phyloP scores from a whole-genome alignment of 2,888 invertebrate genomes.

The Gymnocheta viridis region DNA sequence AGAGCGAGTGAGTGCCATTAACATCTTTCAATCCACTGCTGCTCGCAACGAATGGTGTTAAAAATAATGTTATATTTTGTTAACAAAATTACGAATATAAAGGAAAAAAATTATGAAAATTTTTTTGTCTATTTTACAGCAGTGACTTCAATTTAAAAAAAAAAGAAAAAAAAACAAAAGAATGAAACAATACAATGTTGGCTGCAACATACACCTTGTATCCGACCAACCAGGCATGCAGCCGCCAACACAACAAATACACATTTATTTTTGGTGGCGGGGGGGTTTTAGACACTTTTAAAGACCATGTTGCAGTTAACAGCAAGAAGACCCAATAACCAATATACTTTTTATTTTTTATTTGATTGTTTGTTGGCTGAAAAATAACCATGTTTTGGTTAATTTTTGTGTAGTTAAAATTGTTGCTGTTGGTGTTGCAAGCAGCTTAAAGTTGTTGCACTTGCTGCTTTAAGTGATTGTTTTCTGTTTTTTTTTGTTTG shows the following conservation, averaged over 20 bases:
- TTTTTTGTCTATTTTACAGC: constrained; percentile 56
- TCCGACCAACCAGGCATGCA: constrained; percentile 23
- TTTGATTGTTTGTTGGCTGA: constrained; percentile 26
- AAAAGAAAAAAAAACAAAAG: background rate
- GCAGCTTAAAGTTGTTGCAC: constrained; percentile 32
- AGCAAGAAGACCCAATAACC: constrained; percentile 68
- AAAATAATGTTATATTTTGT: constrained; percentile 60
- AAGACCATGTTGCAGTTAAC: constrained; percentile 24
- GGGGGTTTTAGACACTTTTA: background rate
- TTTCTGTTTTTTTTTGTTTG: background rate
- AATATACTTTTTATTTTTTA: constrained; percentile 54
- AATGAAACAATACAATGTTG: background rate
- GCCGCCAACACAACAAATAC: constrained; percentile 19
- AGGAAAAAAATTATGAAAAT: constrained; percentile 23
- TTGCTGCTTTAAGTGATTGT: constrained; percentile 26
- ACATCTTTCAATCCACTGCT: constrained; percentile 4
- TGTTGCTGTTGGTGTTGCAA: constrained; percentile 25
- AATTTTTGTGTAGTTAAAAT: constrained; percentile 55
- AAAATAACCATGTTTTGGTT: constrained; percentile 65
- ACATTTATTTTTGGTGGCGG: background rate
- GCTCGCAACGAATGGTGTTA: constrained; percentile 45
- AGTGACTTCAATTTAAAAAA: constrained; percentile 34
- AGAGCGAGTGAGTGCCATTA: constrained; percentile 12
- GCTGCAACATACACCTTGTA: constrained; percentile 40
- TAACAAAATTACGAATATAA: constrained; percentile 29